These are phyloP conservation scores for Malurus elegans DNA, from an alignment of 2,113 vertebrate species.

Conservation along the genomic window DNA sequence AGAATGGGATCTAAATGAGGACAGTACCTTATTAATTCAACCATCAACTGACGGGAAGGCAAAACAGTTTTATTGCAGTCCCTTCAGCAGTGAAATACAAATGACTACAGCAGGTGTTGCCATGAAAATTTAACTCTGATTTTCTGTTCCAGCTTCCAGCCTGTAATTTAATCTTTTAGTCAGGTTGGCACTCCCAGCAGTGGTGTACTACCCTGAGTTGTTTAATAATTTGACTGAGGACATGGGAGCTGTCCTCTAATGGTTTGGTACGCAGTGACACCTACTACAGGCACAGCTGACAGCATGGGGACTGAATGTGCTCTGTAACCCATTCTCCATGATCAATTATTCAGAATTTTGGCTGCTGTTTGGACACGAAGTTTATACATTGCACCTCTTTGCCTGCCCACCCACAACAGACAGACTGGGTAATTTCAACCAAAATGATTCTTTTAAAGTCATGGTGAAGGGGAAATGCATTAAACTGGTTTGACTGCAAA, in stretches of 20 bases:
- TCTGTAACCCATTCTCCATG: background rate
- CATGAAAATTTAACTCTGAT: background rate
- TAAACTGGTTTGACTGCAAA: background rate
- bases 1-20: background rate
- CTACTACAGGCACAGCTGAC: background rate
- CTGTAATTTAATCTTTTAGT: background rate
- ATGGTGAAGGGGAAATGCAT: background rate
- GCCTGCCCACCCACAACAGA: background rate
- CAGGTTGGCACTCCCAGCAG: background rate
- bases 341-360: background rate
- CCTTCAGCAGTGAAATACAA: background rate
- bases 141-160: background rate
- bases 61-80: background rate
- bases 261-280: background rate
- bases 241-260: background rate
- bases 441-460: background rate
- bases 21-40: background rate
- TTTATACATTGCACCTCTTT: background rate
- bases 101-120: background rate
- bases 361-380: background rate
- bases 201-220: background rate
- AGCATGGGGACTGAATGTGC: background rate
- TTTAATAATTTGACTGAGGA: background rate
- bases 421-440: background rate
- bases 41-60: background rate